These are phyloP conservation scores for Tyto alba DNA, from an alignment of 2,113 vertebrate genomes.

Conservation along the genomic window DNA sequence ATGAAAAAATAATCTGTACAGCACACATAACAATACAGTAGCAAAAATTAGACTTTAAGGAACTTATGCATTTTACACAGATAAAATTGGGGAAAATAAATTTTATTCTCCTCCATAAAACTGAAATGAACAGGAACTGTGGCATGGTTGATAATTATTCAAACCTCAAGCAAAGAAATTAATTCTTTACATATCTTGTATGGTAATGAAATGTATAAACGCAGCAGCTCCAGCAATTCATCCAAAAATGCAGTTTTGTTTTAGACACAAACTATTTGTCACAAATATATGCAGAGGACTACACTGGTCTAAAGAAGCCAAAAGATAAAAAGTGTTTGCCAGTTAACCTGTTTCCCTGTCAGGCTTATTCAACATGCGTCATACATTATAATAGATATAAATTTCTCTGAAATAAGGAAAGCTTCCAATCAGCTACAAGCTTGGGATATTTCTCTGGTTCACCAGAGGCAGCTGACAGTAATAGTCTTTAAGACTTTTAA, in stretches of 20 bases:
- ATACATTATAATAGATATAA: not conserved
- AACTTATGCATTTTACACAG: not conserved
- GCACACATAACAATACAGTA: not conserved
- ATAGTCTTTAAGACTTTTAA: not conserved
- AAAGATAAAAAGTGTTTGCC: not conserved
- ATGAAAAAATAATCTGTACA: not conserved
- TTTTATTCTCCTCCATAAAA: not conserved
- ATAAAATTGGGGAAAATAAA: rapidly evolving
- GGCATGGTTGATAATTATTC: not conserved
- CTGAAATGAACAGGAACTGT: not conserved
- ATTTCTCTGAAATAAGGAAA: not conserved
- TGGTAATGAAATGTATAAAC: not conserved
- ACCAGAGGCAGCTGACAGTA: not conserved
- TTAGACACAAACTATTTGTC: not conserved
- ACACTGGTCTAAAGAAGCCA: not conserved
- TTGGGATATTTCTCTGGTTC: not conserved
- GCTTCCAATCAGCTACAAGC: not conserved
- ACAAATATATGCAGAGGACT: rapidly evolving
- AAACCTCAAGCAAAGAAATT: rapidly evolving
- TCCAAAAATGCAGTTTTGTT: not conserved
- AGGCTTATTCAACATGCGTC: not conserved
- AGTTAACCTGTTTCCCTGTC: not conserved
- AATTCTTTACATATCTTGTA: not conserved
- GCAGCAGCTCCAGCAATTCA: not conserved
- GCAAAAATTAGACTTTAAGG: not conserved